Percentiles rank a stretch among this genome's conserved stretches.
These are phyloP conservation scores for Nomada ferruginata DNA, from an alignment of 2,888 invertebrate species.

Conservation along the genomic window DNA sequence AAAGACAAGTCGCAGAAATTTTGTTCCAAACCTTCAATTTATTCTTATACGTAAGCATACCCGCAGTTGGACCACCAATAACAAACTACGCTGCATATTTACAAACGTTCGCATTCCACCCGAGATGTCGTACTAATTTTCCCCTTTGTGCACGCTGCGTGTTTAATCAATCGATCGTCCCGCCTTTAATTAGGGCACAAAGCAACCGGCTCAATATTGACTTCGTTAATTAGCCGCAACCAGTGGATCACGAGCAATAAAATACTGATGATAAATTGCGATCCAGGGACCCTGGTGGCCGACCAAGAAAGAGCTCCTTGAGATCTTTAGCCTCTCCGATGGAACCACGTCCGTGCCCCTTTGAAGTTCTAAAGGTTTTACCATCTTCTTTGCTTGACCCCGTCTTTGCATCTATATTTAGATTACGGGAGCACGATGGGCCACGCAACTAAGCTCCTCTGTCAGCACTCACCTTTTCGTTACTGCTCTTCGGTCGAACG, in stretches of 20 bases:
- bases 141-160: conserved; percentile 15
- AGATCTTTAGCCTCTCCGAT: conserved; percentile 19
- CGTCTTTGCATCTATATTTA: conserved; percentile 60
- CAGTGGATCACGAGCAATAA: conserved; percentile 34
- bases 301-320: neutral
- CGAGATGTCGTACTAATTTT: conserved; percentile 17
- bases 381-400: conserved; percentile 47
- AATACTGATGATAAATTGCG: conserved; percentile 62
- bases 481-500: conserved; percentile 10
- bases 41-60: too few relatives aligned
- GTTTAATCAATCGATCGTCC: conserved; percentile 54
- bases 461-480: conserved; percentile 21
- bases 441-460: conserved; percentile 41
- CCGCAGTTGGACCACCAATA: neutral
- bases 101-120: neutral
- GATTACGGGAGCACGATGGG: conserved; percentile 45
- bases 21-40: too few relatives aligned
- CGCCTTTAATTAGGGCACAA: conserved; percentile 50
- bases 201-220: conserved; percentile 46
- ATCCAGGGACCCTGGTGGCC: neutral
- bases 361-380: conserved; percentile 51
- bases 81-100: conserved; percentile 7
- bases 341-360: conserved; percentile 40
- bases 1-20: too few relatives aligned
- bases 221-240: conserved; percentile 55